A percentile compares a stretch with the other conserved stretches of the same genome.
phyloP scores from a whole-genome alignment of 2,797 vertebrate species.

The Malacoctenus gilli region DNA sequence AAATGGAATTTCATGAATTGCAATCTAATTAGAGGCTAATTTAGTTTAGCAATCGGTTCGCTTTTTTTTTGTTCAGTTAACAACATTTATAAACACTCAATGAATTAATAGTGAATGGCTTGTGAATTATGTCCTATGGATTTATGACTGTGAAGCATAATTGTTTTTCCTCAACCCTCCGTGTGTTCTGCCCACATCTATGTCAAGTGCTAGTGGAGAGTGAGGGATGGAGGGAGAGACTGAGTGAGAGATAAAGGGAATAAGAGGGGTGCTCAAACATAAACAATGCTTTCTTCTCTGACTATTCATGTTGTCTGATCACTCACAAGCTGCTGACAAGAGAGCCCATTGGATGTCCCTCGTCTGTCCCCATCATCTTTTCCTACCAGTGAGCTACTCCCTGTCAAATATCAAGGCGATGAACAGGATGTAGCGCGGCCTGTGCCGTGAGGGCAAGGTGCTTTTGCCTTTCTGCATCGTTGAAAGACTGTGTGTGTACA shows the following conservation, averaged over 20 bases:
- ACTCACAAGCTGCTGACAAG: conserved; percentile 57
- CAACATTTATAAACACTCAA: conserved; percentile 78
- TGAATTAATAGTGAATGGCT: conserved; percentile 76
- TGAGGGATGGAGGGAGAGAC: conserved; percentile 44
- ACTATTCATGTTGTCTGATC: conserved; percentile 55
- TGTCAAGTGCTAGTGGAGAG: conserved; percentile 47
- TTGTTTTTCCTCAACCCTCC: conserved; percentile 64
- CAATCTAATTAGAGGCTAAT: conserved; percentile 82
- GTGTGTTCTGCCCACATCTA: conserved; percentile 46
- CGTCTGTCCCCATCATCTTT: conserved; percentile 39
- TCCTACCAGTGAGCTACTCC: conserved; percentile 40
- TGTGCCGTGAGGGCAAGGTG: conserved; percentile 24
- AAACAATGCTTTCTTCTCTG: conserved; percentile 60
- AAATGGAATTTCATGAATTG: conserved; percentile 76
- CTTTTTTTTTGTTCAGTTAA: conserved; percentile 66
- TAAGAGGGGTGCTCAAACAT: conserved; percentile 43
- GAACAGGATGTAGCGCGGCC: conserved; percentile 44
- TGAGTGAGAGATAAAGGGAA: conserved; percentile 38
- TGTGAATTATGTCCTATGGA: conserved; percentile 72
- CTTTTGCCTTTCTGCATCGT: conserved; percentile 12
- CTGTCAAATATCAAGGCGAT: conserved; percentile 58
- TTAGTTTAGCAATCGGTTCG: conserved; percentile 62
- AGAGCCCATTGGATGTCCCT: conserved; percentile 30
- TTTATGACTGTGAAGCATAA: conserved; percentile 76
- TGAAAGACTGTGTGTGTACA: conserved; percentile 13